These are phyloP conservation scores for Arenicola marina DNA, from an alignment of 2,888 invertebrate genomes.

Conservation along the genomic window DNA sequence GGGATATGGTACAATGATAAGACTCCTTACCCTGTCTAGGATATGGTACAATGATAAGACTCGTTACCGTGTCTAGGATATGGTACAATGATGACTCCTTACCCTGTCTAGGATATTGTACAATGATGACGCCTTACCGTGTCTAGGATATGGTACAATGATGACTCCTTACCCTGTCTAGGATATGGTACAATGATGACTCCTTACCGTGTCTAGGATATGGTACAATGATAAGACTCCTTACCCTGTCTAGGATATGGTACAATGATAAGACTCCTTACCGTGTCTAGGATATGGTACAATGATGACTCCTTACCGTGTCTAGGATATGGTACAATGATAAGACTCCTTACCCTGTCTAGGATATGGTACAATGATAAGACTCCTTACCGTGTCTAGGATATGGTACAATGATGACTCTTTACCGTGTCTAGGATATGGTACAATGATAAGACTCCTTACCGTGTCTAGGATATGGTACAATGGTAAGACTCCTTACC, in stretches of 20 bases:
- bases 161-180: background rate
- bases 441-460: too few relatives aligned
- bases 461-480: background rate
- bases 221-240: too few relatives aligned
- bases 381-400: background rate
- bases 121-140: background rate
- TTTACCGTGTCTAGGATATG: background rate
- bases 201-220: background rate
- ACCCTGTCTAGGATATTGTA: background rate
- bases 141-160: background rate
- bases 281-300: background rate
- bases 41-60: background rate
- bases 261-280: background rate
- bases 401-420: background rate
- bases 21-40: background rate
- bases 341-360: background rate
- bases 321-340: background rate
- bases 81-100: background rate
- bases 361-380: background rate
- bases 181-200: background rate
- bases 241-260: background rate
- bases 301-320: background rate
- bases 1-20: background rate
- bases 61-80: background rate
- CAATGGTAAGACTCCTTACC: background rate